Evolutionary conservation across 2,113 vertebrate species (phyloP).

Genomic region (Gnathonemus echidnorhynchus): DNA sequence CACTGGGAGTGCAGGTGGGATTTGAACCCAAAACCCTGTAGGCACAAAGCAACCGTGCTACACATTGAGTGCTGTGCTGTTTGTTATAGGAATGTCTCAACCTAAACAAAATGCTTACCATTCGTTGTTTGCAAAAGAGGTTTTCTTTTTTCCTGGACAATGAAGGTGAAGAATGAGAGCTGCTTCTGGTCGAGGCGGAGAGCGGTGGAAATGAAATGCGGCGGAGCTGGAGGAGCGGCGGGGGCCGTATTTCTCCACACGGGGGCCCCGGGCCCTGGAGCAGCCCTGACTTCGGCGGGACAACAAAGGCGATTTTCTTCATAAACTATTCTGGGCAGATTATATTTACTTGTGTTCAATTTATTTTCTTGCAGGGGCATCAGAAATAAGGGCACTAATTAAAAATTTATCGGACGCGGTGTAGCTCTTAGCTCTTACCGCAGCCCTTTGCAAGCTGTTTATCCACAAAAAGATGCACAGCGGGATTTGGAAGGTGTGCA

Average conservation of each 20-base stretch:
- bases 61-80: background rate
- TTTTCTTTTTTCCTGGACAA: background rate
- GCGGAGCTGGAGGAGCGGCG: background rate
- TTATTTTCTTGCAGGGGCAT: background rate
- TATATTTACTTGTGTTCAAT: slow-evolving; percentile 2
- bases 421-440: background rate
- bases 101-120: background rate
- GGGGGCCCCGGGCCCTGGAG: background rate
- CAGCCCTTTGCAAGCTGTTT: background rate
- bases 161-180: background rate
- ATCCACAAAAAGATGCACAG: background rate
- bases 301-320: background rate
- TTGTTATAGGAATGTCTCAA: background rate
- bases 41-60: background rate
- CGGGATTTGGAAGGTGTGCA: background rate
- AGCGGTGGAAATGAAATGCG: background rate
- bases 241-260: background rate
- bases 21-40: background rate
- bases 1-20: background rate
- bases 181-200: background rate
- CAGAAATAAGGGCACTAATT: background rate
- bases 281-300: background rate
- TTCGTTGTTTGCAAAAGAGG: background rate
- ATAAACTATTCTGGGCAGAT: slow-evolving; percentile 6
- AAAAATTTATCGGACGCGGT: background rate